Conservation (phyloP, 2,797 vertebrate genomes). For the Paratrypauchen microcephalus region DNA sequence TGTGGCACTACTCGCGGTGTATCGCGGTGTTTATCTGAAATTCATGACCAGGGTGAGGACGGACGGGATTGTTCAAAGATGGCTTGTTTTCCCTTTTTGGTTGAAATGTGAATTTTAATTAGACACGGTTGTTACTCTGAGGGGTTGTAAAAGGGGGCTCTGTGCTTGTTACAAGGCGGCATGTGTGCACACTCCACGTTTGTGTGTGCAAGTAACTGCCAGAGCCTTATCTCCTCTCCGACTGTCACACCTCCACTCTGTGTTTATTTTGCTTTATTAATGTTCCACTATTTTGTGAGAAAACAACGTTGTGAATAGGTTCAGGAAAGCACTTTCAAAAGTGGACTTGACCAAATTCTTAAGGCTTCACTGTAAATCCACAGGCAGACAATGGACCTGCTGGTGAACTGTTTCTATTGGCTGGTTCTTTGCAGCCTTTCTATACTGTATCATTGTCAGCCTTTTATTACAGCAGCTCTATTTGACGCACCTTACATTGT, state of each 20-base stretch:
- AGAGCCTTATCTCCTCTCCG: conserved; percentile 51
- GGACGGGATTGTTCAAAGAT: conserved; percentile 70
- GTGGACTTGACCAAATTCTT: conserved; percentile 61
- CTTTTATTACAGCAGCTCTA: conserved; percentile 89
- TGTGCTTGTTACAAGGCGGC: conserved; percentile 64
- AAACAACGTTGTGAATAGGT: conserved; percentile 60
- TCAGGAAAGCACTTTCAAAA: conserved; percentile 66
- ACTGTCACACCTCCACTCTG: conserved; percentile 62
- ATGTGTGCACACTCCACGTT: conserved; percentile 37
- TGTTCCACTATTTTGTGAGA: conserved; percentile 51
- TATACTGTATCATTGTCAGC: conserved; percentile 91
- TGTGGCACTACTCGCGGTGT: conserved; percentile 58
- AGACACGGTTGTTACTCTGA: conserved; percentile 71
- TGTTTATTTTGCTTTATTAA: conserved; percentile 72
- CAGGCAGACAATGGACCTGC: conserved; percentile 68
- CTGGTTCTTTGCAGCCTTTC: conserved; percentile 92
- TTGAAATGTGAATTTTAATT: conserved; percentile 78
- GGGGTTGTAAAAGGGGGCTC: conserved; percentile 65
- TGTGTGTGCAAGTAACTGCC: conserved; percentile 32
- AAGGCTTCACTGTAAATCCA: conserved; percentile 67
- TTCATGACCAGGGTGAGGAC: conserved; percentile 61
- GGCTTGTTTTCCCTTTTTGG: conserved; percentile 68
- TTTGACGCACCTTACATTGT: conserved; percentile 84
- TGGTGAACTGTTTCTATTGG: conserved; percentile 85
- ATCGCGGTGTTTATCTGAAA: conserved; percentile 72